These are phyloP conservation scores for Eurytoma adleriae DNA, from an alignment of 2,888 invertebrate species.

Conservation along the genomic window DNA sequence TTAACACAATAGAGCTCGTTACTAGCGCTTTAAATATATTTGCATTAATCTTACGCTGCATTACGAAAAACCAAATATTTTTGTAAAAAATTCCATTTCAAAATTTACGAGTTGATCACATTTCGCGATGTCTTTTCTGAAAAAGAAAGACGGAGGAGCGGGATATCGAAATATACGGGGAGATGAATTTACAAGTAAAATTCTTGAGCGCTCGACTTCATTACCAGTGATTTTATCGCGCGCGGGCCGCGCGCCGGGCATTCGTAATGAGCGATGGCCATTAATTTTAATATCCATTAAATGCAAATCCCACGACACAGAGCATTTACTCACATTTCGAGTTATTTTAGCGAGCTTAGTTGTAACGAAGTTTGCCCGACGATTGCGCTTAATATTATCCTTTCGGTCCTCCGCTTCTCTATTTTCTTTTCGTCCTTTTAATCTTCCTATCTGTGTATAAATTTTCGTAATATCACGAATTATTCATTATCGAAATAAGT, in stretches of 20 bases:
- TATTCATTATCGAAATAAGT: too few species aligned
- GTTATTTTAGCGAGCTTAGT: conserved; percentile 69
- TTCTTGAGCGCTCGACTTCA: conserved; percentile 70
- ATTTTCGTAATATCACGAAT: background rate
- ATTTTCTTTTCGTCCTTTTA: background rate
- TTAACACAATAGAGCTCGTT: too few species aligned
- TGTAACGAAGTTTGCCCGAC: conserved; percentile 70
- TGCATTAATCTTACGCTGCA: too few species aligned
- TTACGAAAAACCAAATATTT: too few species aligned
- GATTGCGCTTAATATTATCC: conserved; percentile 51
- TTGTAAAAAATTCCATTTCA: background rate
- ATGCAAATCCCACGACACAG: conserved; percentile 73
- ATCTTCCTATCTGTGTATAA: background rate
- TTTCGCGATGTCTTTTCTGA: conserved; percentile 17
- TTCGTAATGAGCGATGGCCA: conserved; percentile 74
- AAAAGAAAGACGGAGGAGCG: background rate
- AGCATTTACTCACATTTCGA: conserved; percentile 73
- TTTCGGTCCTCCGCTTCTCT: background rate
- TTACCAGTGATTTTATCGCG: conserved; percentile 73
- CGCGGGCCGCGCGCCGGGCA: conserved; percentile 65
- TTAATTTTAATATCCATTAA: conserved; percentile 75
- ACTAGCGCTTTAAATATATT: too few species aligned
- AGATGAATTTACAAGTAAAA: conserved; percentile 75
- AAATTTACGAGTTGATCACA: conserved; percentile 22
- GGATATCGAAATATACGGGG: conserved; percentile 72